Base-by-base conservation (phyloP, 2,888 invertebrate species). In the Cerastis leucographa region DNA sequence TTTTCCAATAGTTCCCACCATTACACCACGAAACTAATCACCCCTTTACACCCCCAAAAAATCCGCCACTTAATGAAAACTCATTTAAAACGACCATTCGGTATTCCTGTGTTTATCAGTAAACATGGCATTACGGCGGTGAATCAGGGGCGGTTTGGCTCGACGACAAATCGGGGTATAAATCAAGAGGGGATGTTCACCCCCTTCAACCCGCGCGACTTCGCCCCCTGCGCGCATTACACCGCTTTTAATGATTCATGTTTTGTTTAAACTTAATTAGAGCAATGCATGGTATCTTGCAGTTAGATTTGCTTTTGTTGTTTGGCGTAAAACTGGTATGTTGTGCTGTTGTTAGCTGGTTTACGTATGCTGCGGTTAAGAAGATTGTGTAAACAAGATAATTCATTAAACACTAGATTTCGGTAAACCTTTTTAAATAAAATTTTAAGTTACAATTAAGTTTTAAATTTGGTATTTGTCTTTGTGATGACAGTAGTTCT, bases 141-240 rank as follows among this genome's bases (percentile, higher is more conserved):
- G 90, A 90, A 91, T 91, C 89, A 89, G 86, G 87, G 85, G 92
- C 90, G 93, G 93, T 92, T 94, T 93, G 93, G 92, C 91, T 88
- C 91, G 89, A 90, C 89, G 93, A 93, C 94, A 93, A 93, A 94
- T 94, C 90, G 92, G 83, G 81, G 84, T 83, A 90, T 94, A 93
- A 94, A 94, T 94, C 91, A 92, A 84, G 84, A 80, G 86, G 78
- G 86, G 83, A 86, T 87, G 88, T 88, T 89, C 78, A 68, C 76
- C 80, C 77, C 71, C 69, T 72, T 67, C 72, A 29, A 35, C 68
- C 70, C 70, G 72, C 64, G 51, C 68, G 59, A 64, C 65, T 69
- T 59, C 81, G 54, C 64, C 75, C 77, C 74, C 73, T 70, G 72
- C 66, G 78, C 73, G 80, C 82, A 87, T 82, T 83, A 83, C 86